Evolutionary conservation across 1,140 invertebrate species (phyloP), one percentile per base, ranked within the genome.

Genomic region (Drosophila seguyi): DNA sequence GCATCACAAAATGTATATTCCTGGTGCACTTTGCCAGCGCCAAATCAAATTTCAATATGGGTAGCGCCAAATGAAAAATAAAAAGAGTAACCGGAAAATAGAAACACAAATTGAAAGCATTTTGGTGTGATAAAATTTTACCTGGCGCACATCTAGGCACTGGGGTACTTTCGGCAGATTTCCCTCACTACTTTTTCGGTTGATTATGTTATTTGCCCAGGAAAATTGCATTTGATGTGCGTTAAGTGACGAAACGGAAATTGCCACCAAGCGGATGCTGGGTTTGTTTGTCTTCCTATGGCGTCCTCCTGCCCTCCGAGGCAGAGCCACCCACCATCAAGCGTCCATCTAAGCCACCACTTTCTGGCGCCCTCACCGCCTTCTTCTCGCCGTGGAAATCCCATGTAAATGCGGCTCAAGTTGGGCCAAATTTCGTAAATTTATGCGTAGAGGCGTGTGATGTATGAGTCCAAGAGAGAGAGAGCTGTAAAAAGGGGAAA

Each of bases 41-140:
- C 60, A 88, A 88, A 88, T 88, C 81, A 81, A 88, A 88, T 88
- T 88, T 88, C 85, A 85, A 90, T 85, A 81, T 88, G 77, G 74
- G 34, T 75, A 25, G 66, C 16, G 36, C 11, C 34, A 58, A 72
- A 58, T 71, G 47, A 41, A 42, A 58, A 72, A 58, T 72, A 71
- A 58, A 71, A 58, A 72, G 34, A 58, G 42, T 80, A 50, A n/a
- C 45, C 41, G 18, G n/a, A 44, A 69, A 69, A 68, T 73, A 57
- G 11, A 48, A 57, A 73, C 27, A 50, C 68, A 86, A 86, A 79
- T 86, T 81, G 82, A 86, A 86, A 79, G 74, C 77, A 71, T 86
- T 81, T 79, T 59, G 29, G 20, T 69, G 36, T 59, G 69, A 59
- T 59, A 75, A 57, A 57, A 68, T 75, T 45, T 78, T 47, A 81